phyloP scores from a whole-genome alignment of 2,797 vertebrate genomes.

The Nothura maculosa region DNA sequence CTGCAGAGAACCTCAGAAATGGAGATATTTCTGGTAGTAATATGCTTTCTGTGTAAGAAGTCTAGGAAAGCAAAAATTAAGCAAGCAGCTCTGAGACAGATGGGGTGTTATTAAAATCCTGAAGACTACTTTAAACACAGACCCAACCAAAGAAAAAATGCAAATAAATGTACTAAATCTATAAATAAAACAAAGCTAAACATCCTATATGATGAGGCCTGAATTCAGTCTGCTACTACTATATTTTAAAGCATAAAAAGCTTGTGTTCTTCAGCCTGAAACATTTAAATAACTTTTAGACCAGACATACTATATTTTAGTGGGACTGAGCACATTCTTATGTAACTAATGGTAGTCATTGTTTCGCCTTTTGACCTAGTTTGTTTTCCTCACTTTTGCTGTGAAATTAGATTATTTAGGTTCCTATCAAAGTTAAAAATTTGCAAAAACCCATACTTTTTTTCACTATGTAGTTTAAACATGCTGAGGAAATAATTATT shows the following conservation, averaged over 20 bases:
- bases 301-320: background rate
- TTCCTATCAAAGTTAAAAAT: background rate
- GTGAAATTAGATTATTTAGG: background rate
- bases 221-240: background rate
- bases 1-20: background rate
- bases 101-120: slow-evolving; percentile 41
- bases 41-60: slow-evolving; percentile 6
- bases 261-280: background rate
- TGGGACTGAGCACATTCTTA: background rate
- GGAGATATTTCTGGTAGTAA: background rate
- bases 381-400: background rate
- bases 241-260: background rate
- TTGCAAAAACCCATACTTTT: background rate
- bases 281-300: background rate
- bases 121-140: slow-evolving; percentile 3
- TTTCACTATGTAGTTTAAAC: background rate
- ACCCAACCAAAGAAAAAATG: background rate
- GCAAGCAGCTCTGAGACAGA: slow-evolving; percentile 10
- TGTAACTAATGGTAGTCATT: slow-evolving; percentile 1
- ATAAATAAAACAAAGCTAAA: slow-evolving; percentile 21
- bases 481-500: background rate
- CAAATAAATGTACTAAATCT: background rate
- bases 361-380: background rate
- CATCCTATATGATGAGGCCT: background rate
- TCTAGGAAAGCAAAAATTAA: slow-evolving; percentile 17